Conservation (phyloP, 1,140 invertebrate species). For the Drosophila hydei region DNA sequence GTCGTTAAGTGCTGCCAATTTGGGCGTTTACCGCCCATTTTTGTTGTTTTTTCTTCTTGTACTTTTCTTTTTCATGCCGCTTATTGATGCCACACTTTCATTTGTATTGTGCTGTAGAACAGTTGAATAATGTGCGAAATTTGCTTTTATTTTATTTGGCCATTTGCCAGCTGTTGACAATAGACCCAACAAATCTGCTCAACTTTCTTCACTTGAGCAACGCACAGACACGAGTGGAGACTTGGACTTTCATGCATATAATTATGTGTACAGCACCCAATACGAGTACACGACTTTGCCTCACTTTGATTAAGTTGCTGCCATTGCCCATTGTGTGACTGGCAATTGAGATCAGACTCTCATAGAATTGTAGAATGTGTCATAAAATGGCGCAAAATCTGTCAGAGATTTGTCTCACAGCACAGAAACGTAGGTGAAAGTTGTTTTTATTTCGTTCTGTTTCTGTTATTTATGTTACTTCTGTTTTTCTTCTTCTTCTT, state of each 20-base stretch:
- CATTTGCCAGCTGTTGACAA: slow-evolving; percentile 29
- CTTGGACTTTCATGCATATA: slow-evolving; percentile 48
- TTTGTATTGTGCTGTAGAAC: slow-evolving; percentile 42
- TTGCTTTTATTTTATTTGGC: slow-evolving; percentile 41
- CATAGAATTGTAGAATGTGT: slow-evolving; percentile 33
- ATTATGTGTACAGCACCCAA: slow-evolving; percentile 32
- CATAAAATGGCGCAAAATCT: slow-evolving; percentile 36
- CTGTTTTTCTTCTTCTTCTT: slow-evolving; percentile 4
- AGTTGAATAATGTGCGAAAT: slow-evolving; percentile 56
- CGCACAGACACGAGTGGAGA: neutral
- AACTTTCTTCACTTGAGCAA: slow-evolving; percentile 39
- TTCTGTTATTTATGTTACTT: neutral
- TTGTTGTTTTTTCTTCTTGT: slow-evolving; percentile 3
- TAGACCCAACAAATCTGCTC: slow-evolving; percentile 26
- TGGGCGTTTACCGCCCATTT: slow-evolving; percentile 14
- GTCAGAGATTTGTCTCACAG: slow-evolving; percentile 30
- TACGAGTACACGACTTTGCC: slow-evolving; percentile 23
- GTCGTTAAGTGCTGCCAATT: slow-evolving; percentile 42
- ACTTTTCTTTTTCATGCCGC: slow-evolving; percentile 11
- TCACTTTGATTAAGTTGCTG: slow-evolving; percentile 45
- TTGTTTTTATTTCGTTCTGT: slow-evolving; percentile 20
- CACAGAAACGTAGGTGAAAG: slow-evolving; percentile 44
- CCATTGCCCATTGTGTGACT: slow-evolving; percentile 24
- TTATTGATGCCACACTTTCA: slow-evolving; percentile 50
- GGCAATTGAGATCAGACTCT: slow-evolving; percentile 29